Evolutionary conservation across 2,113 vertebrate species (phyloP).

Genomic region (Brevimyrus niger): DNA sequence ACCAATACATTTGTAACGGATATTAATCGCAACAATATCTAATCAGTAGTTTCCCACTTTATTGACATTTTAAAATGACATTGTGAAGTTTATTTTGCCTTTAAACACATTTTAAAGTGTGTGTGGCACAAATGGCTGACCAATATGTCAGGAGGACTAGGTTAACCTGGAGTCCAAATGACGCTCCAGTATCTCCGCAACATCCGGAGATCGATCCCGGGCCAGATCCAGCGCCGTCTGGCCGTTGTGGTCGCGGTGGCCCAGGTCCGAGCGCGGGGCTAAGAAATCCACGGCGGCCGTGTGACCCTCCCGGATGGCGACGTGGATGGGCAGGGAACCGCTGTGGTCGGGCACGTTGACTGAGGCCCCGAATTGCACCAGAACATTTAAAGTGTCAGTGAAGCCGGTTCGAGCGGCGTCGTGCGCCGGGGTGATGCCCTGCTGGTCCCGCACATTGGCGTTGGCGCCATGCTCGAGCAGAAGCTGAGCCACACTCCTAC

Average conservation of each 20-base stretch:
- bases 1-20: background rate
- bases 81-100: background rate
- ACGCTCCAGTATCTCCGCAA: slow-evolving; percentile 51
- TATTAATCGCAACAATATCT: background rate
- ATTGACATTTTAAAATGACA: background rate
- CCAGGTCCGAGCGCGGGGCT: slow-evolving; percentile 64
- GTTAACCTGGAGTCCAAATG: slow-evolving; percentile 45
- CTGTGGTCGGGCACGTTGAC: slow-evolving; percentile 63
- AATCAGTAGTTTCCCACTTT: background rate
- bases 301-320: slow-evolving; percentile 70
- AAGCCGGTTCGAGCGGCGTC: slow-evolving; percentile 81
- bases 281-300: slow-evolving; percentile 66
- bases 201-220: slow-evolving; percentile 42
- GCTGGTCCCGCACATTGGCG: slow-evolving; percentile 73
- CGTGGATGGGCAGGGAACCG: slow-evolving; percentile 73
- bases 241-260: slow-evolving; percentile 61
- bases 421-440: slow-evolving; percentile 69
- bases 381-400: slow-evolving; percentile 68
- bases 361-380: slow-evolving; percentile 70
- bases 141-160: slow-evolving; percentile 34
- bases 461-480: slow-evolving; percentile 77
- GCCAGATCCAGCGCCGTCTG: slow-evolving; percentile 70
- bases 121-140: background rate
- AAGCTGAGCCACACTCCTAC: slow-evolving; percentile 59
- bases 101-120: background rate